Evolutionary conservation across 2,797 vertebrate species (phyloP), one percentile per base, ranked within the genome.

Genomic region (Phrynocephalus forsythii): DNA sequence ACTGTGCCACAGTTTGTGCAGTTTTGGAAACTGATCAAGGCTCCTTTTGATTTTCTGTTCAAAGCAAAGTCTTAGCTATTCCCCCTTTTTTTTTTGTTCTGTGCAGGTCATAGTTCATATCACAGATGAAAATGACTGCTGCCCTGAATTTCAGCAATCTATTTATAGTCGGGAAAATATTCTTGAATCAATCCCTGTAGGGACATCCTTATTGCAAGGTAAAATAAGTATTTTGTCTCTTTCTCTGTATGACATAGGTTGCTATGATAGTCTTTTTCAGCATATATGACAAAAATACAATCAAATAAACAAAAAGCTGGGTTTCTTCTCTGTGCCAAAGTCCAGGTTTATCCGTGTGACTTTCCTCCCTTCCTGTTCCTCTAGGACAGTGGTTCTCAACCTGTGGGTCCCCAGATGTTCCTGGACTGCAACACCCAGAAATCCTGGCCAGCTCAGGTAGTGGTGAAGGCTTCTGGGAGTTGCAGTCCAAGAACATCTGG

Each of bases 91-190:
- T 89, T 22, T 13, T 33, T 82, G 6, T 68, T 7, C 84, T 76
- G 90, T 92, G 22, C 94, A 98, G 98, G 97, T 98, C 7, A 87
- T 97, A 66, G 95, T 98, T 63, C 97, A 98, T 82, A 96, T 98
- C 81, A 97, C 94, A 0, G 98, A 99, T 0, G 97, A 97, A 90
- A 98, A 98, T 0, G 98, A 99, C 96, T 99, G 98, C 93, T 97
- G 97, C 3, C 98, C 98, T 0, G 98, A 98, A 94, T 99, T 99
- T 95, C 96, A 98, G 56, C 97, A 96, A 84, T 97, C 97, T 90
- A 98, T 98, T 94, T 98, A 98, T 95, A 98, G 96, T 92, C 95
- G 97, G 93, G 97, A 98, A 93, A 97, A 97, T 67, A 82, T 99
- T 89, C 97, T 97, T 0, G 98, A 99, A 96, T 97, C 95, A 86